Conservation (phyloP, 2,113 vertebrate genomes). For the Pseudopodoces humilis region DNA sequence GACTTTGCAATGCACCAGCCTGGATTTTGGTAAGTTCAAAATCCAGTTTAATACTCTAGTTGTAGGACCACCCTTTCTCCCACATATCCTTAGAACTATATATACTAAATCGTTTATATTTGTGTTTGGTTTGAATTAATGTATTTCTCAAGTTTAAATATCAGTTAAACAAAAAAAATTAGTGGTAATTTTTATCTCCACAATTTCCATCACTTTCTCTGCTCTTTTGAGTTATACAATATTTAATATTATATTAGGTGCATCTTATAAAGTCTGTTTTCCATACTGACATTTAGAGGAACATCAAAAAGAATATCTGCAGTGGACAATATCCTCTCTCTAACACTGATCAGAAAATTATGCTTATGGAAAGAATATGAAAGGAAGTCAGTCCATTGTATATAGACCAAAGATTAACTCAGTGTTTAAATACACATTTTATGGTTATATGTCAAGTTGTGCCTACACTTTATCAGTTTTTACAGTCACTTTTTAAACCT, state of each 20-base stretch:
- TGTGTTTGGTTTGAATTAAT: neutral
- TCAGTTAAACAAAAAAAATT: neutral
- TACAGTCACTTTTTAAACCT: neutral
- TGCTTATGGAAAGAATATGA: neutral
- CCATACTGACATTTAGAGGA: neutral
- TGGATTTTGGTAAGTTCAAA: neutral
- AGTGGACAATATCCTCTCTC: neutral
- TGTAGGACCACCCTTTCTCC: neutral
- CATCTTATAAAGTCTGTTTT: neutral
- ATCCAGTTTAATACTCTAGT: neutral
- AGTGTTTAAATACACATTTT: neutral
- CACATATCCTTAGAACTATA: neutral
- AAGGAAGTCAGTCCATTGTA: neutral
- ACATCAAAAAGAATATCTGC: neutral
- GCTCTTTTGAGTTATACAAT: neutral
- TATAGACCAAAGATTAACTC: neutral
- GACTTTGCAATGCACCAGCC: neutral
- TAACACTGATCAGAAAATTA: neutral
- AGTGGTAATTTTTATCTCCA: neutral
- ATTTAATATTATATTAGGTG: neutral
- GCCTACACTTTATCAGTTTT: neutral
- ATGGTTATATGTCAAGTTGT: neutral
- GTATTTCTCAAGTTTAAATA: neutral
- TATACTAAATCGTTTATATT: neutral
- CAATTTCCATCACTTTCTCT: neutral